Conservation (phyloP, 2,113 vertebrate genomes). For the Anhinga anhinga region DNA sequence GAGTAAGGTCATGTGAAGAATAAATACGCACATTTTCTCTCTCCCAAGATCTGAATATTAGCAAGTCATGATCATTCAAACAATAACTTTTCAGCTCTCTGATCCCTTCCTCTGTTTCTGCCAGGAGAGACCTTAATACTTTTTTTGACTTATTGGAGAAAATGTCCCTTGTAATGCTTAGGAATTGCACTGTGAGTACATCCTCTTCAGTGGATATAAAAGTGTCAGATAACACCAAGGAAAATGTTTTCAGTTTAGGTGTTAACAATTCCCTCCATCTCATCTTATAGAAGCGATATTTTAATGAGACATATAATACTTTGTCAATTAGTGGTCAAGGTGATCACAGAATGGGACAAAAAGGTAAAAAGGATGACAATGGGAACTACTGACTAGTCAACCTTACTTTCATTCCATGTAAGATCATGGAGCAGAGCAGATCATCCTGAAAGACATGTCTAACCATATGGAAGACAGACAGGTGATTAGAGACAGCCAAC, state of each 20-base stretch:
- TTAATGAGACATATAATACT: not conserved
- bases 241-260: not conserved
- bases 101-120: not conserved
- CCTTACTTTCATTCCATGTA: not conserved
- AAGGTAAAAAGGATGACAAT: not conserved
- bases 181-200: not conserved
- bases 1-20: not conserved
- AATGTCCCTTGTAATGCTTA: not conserved
- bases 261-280: not conserved
- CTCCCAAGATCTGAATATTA: not conserved
- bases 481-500: not conserved
- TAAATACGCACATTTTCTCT: not conserved
- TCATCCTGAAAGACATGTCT: not conserved
- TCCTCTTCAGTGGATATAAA: not conserved
- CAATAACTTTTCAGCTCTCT: not conserved
- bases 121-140: not conserved
- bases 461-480: not conserved
- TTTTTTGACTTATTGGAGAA: not conserved
- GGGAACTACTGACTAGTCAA: accelerated
- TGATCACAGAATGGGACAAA: not conserved
- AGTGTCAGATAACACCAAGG: not conserved
- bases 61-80: not conserved
- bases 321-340: not conserved
- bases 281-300: not conserved
- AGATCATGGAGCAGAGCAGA: not conserved